Conservation (phyloP, 2,888 invertebrate genomes). For the Lasioglossum calceatum region DNA sequence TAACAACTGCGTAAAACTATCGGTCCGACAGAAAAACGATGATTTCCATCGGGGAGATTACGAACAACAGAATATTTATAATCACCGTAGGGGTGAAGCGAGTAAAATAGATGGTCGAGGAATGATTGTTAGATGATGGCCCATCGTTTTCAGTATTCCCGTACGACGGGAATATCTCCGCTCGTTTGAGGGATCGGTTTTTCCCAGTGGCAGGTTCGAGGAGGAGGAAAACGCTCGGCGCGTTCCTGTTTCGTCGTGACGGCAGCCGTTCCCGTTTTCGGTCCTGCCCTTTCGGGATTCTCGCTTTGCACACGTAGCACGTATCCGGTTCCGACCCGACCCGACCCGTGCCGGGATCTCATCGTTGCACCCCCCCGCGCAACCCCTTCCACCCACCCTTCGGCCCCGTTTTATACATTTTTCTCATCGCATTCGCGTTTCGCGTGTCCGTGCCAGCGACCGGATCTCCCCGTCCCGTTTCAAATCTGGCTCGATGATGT, state of each 20-base stretch:
- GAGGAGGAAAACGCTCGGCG: conserved; percentile 46
- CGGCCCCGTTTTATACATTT: conserved; percentile 69
- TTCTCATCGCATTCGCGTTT: conserved; percentile 69
- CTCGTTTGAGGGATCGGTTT: conserved; percentile 48
- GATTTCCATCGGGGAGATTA: not conserved
- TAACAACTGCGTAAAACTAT: not conserved
- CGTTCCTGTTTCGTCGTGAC: conserved; percentile 66
- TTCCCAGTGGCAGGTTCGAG: conserved; percentile 41
- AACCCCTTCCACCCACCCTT: not conserved
- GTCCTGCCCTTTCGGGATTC: conserved; percentile 60
- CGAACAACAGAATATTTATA: not conserved
- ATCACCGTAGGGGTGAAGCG: not conserved
- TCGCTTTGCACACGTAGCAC: conserved; percentile 71
- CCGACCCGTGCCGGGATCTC: conserved; percentile 7
- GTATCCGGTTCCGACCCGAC: conserved; percentile 50
- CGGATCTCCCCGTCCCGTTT: conserved; percentile 62
- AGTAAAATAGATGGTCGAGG: not conserved
- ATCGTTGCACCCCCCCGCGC: not conserved
- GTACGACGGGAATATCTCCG: conserved; percentile 11
- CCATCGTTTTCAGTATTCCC: not conserved
- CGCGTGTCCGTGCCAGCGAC: conserved; percentile 62
- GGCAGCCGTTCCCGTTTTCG: conserved; percentile 69
- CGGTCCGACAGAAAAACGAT: not conserved
- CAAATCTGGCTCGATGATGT: conserved; percentile 69
- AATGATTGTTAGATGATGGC: not conserved